These are phyloP conservation scores for Spea bombifrons DNA, from an alignment of 2,113 vertebrate genomes.

Conservation along the genomic window DNA sequence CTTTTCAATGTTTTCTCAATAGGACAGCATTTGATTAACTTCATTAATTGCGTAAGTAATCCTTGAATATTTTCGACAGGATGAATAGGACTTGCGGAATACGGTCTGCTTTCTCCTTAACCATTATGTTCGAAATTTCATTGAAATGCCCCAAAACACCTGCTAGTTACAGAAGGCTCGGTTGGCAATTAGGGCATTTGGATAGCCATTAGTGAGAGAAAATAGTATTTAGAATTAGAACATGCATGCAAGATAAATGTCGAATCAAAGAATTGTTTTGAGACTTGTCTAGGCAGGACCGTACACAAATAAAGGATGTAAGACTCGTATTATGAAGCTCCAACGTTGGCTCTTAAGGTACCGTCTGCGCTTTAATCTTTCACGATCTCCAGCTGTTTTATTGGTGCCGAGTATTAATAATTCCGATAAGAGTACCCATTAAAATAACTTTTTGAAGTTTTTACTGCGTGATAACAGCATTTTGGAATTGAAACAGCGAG, in stretches of 20 bases:
- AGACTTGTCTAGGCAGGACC: slow-evolving; percentile 5
- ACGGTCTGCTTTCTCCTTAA: neutral
- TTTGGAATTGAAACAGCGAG: slow-evolving; percentile 5
- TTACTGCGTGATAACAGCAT: slow-evolving; percentile 1
- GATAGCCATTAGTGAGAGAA: slow-evolving; percentile 29
- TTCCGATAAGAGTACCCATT: slow-evolving; percentile 28
- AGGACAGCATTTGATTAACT: slow-evolving; percentile 33
- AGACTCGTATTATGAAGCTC: slow-evolving; percentile 12
- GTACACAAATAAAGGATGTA: slow-evolving; percentile 5
- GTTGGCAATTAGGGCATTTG: slow-evolving; percentile 39
- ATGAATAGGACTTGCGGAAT: slow-evolving; percentile 10
- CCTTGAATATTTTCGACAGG: slow-evolving; percentile 19
- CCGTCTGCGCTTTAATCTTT: slow-evolving; percentile 33
- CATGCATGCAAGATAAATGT: slow-evolving; percentile 8
- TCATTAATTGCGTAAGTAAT: slow-evolving; percentile 38
- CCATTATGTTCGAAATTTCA: slow-evolving; percentile 17
- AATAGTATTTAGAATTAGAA: slow-evolving; percentile 11
- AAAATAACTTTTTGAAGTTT: slow-evolving; percentile 22
- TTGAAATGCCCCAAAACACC: slow-evolving; percentile 40
- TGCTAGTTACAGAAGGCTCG: slow-evolving; percentile 33
- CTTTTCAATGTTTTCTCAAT: neutral
- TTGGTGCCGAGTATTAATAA: slow-evolving; percentile 22
- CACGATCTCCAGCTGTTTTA: slow-evolving; percentile 28
- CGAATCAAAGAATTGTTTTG: slow-evolving; percentile 36
- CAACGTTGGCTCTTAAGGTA: slow-evolving; percentile 19